Conservation (phyloP, 92 coral and sea anemone genomes). For the Hydrozoanthus gracilis region DNA sequence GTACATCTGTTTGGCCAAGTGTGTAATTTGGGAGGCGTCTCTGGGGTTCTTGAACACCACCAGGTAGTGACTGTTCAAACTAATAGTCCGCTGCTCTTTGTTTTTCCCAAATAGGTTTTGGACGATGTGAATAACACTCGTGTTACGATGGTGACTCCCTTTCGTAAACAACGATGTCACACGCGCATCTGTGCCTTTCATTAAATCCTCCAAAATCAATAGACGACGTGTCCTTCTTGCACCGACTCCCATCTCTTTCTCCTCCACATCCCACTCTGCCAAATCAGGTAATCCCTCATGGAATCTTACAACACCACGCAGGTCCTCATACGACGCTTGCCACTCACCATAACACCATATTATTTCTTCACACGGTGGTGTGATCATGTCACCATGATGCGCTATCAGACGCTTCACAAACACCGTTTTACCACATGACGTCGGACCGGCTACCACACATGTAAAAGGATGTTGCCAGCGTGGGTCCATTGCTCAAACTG, state of each 20-base stretch:
- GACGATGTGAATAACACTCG: slow-evolving; percentile 35
- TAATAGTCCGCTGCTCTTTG: slow-evolving; percentile 43
- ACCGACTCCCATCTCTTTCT: slow-evolving; percentile 14
- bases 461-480: slow-evolving; percentile 50
- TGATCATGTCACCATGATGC: slow-evolving; percentile 36
- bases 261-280: slow-evolving; percentile 3
- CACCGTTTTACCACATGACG: slow-evolving; percentile 51
- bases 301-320: slow-evolving; percentile 7
- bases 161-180: slow-evolving; percentile 38
- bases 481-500: slow-evolving; percentile 8
- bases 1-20: slow-evolving; percentile 53
- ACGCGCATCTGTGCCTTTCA: slow-evolving; percentile 8
- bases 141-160: slow-evolving; percentile 52
- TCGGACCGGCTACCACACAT: slow-evolving; percentile 26
- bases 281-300: background rate
- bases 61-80: slow-evolving; percentile 38
- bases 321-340: slow-evolving; percentile 54
- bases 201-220: slow-evolving; percentile 34
- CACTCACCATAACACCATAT: slow-evolving; percentile 60
- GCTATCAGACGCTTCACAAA: slow-evolving; percentile 36
- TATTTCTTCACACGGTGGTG: background rate
- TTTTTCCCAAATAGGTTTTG: slow-evolving; percentile 34
- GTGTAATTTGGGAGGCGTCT: slow-evolving; percentile 45
- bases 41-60: slow-evolving; percentile 43
- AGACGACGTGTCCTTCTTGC: slow-evolving; percentile 6